Conservation (phyloP, 37 sponge, comb jelly and placozoan species). For the Mnemiopsis leidyi region DNA sequence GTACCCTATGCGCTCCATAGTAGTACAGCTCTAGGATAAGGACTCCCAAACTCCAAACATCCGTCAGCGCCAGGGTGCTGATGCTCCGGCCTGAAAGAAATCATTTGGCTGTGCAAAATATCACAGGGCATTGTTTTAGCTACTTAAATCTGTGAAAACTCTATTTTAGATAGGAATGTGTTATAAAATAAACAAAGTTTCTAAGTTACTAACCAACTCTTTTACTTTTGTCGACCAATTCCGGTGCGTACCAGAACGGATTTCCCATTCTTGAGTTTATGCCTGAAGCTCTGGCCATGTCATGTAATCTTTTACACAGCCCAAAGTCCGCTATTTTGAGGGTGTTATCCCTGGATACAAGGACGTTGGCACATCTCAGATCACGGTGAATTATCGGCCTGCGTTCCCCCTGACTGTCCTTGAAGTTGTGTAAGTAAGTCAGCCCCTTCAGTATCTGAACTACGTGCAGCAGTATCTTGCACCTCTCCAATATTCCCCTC, state of each 20-base stretch:
- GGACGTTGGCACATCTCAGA: conserved; percentile 2
- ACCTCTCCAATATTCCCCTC: background rate
- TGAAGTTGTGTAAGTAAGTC: background rate
- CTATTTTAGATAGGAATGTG: no score
- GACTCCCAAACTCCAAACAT: background rate
- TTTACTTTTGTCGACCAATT: background rate
- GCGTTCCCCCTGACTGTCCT: background rate
- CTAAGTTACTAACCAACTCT: background rate
- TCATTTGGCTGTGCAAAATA: no score
- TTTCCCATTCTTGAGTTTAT: background rate
- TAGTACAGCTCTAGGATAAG: background rate
- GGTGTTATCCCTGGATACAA: background rate
- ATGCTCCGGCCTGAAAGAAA: background rate
- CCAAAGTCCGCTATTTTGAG: conserved; percentile 25
- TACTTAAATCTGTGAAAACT: no score
- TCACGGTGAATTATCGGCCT: background rate
- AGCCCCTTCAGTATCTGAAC: conserved; percentile 11
- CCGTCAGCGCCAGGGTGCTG: background rate
- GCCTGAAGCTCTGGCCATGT: background rate
- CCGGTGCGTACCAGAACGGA: background rate
- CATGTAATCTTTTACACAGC: background rate
- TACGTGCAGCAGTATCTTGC: background rate
- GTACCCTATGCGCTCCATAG: background rate
- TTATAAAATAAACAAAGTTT: no score
- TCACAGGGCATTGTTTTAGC: no score